Evolutionary conservation across 1,140 invertebrate genomes (phyloP).

Genomic region (Orius insidiosus): DNA sequence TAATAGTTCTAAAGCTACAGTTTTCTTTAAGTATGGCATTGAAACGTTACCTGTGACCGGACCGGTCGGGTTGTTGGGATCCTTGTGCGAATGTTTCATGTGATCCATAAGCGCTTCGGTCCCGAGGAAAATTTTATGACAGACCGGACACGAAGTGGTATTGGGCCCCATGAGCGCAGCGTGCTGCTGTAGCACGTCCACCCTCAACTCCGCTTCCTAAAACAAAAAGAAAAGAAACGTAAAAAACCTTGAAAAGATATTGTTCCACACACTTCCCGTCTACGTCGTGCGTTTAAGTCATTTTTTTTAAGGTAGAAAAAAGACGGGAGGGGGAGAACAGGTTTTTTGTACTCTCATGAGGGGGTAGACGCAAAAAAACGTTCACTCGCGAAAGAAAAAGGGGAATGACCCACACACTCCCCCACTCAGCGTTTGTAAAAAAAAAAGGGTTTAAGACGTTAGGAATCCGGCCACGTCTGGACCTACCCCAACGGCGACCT

Average conservation of each 20-base stretch:
- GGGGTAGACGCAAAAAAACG: neutral
- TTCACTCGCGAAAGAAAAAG: neutral
- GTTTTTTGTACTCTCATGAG: too few species aligned
- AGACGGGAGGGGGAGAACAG: too few species aligned
- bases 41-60: constrained; percentile 2
- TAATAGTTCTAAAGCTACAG: too few species aligned
- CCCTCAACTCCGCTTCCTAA: constrained; percentile 67
- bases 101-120: constrained; percentile 84
- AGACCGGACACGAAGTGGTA: constrained; percentile 71
- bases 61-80: constrained; percentile 68
- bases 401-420: neutral
- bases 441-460: neutral
- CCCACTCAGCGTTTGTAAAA: neutral
- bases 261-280: constrained; percentile 12
- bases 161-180: constrained; percentile 67
- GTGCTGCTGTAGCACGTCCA: constrained; percentile 83
- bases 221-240: constrained; percentile 12
- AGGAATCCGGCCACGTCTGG: constrained; percentile 2
- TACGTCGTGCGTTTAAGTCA: too few species aligned
- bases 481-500: neutral
- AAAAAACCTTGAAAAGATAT: constrained; percentile 3
- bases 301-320: too few species aligned
- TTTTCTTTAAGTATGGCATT: too few species aligned
- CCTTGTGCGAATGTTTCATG: constrained; percentile 89
- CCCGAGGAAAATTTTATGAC: constrained; percentile 83